Conservation (phyloP, 1,140 invertebrate genomes). For the Sinonovacula constricta region DNA sequence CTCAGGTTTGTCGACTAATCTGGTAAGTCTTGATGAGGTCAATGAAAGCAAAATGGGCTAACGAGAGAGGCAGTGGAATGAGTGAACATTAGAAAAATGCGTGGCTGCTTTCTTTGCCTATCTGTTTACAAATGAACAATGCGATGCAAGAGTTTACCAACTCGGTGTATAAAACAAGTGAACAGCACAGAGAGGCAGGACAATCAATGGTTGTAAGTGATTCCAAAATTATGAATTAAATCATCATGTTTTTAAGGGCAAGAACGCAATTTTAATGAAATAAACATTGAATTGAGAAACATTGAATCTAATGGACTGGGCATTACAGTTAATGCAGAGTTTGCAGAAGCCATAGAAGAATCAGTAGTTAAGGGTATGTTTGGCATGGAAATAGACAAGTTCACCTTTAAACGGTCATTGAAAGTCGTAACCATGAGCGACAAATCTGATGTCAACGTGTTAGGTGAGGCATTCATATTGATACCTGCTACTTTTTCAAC, state of each 20-base stretch:
- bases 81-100: conserved; percentile 74
- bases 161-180: background rate
- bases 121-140: conserved; percentile 79
- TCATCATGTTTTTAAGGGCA: conserved; percentile 51
- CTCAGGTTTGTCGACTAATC: background rate
- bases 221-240: background rate
- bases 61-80: background rate
- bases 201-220: background rate
- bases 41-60: background rate
- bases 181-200: background rate
- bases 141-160: conserved; percentile 79
- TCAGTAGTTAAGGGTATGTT: conserved; percentile 31
- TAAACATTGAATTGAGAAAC: background rate
- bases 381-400: conserved; percentile 20
- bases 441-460: conserved; percentile 19
- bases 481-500: conserved; percentile 57
- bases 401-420: conserved; percentile 38
- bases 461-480: conserved; percentile 35
- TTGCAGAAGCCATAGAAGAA: conserved; percentile 36
- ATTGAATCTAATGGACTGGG: background rate
- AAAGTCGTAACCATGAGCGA: conserved; percentile 39
- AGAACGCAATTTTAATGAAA: conserved; percentile 30
- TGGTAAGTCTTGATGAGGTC: background rate
- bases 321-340: conserved; percentile 18
- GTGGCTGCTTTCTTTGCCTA: conserved; percentile 78